Percentiles rank a stretch among this genome's conserved stretches.
Evolutionary conservation across 1,140 invertebrate species (phyloP).

Genomic region (Andricus grossulariae): DNA sequence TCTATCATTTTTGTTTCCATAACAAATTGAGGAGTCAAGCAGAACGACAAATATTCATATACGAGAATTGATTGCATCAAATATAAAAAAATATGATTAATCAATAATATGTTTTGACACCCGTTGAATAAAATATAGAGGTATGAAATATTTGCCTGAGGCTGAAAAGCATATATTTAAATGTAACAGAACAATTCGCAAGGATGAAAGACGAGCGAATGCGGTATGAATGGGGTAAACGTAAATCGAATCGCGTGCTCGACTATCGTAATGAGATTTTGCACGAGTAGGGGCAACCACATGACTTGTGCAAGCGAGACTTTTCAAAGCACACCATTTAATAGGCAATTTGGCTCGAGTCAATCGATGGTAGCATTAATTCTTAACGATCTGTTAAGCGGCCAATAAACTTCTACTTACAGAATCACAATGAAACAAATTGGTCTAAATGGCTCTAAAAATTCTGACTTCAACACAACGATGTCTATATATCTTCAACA

Average conservation of each 20-base stretch:
- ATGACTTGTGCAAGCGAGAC: conserved; percentile 51
- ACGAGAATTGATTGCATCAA: no score
- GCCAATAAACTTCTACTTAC: conserved; percentile 51
- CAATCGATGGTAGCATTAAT: conserved; percentile 56
- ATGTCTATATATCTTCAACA: not conserved
- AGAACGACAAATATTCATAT: no score
- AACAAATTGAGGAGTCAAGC: no score
- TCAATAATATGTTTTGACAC: not conserved
- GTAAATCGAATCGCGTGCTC: conserved; percentile 57
- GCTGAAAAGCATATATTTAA: not conserved
- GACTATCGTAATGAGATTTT: conserved; percentile 59
- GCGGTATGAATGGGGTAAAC: conserved; percentile 45
- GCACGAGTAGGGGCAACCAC: conserved; percentile 47
- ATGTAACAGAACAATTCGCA: not conserved
- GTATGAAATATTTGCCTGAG: not conserved
- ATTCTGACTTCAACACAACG: not conserved
- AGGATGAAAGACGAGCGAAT: conserved; percentile 17
- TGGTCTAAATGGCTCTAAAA: not conserved
- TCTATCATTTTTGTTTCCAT: no score
- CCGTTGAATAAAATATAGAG: not conserved
- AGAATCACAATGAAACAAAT: conserved; percentile 14
- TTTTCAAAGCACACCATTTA: conserved; percentile 58
- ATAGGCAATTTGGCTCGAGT: conserved; percentile 58
- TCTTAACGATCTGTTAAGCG: conserved; percentile 60
- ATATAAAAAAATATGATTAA: not conserved